These are phyloP conservation scores for Cecidostiba fungosa DNA, from an alignment of 2,888 invertebrate species.

Conservation along the genomic window DNA sequence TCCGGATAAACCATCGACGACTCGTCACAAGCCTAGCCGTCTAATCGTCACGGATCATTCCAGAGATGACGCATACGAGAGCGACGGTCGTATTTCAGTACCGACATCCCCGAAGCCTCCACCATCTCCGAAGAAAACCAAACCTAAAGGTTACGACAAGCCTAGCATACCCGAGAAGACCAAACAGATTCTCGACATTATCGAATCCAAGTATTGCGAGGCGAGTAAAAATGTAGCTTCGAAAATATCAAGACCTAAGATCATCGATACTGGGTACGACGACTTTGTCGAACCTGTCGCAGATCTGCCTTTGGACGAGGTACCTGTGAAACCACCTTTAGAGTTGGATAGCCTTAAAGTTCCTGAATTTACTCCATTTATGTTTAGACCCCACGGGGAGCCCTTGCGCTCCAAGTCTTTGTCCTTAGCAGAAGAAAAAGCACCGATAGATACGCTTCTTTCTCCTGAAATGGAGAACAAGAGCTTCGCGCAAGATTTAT, in stretches of 20 bases:
- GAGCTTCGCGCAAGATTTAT: constrained; percentile 76
- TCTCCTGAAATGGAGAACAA: constrained; percentile 78
- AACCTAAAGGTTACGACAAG: constrained; percentile 72
- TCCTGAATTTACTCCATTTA: constrained; percentile 77
- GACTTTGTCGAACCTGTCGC: constrained; percentile 79
- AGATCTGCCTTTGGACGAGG: constrained; percentile 77
- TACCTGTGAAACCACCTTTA: constrained; percentile 76
- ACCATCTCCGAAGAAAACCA: constrained; percentile 68
- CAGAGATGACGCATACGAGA: constrained; percentile 61
- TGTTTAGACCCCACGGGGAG: constrained; percentile 77
- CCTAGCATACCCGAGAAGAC: constrained; percentile 79
- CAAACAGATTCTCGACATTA: constrained; percentile 77
- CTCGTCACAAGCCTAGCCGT: constrained; percentile 55
- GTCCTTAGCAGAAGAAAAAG: constrained; percentile 78
- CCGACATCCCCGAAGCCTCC: constrained; percentile 64
- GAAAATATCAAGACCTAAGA: constrained; percentile 74
- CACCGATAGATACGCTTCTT: constrained; percentile 77
- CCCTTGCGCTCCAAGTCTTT: constrained; percentile 77
- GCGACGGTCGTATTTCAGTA: constrained; percentile 52
- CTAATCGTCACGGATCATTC: constrained; percentile 62
- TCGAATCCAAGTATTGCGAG: constrained; percentile 76
- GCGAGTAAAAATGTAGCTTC: constrained; percentile 72
- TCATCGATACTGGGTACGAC: constrained; percentile 78
- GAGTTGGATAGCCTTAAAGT: constrained; percentile 78
- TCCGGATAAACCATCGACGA: constrained; percentile 62